Base-by-base conservation (phyloP, 2,888 invertebrate genomes). In the Cotesia congregata region DNA sequence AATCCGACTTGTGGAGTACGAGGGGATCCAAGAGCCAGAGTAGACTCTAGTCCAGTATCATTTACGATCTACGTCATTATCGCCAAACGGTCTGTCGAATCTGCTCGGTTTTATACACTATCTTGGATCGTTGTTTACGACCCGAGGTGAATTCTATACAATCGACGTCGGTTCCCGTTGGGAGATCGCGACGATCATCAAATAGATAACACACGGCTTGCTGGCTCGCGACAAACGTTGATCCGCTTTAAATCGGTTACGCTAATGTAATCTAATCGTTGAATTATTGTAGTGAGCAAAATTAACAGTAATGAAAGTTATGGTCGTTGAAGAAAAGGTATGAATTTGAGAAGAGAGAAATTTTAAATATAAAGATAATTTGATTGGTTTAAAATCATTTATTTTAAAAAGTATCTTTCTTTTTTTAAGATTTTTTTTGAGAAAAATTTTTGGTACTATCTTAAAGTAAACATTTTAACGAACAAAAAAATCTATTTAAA, bases 31-130 rank as follows among this genome's bases (percentile, higher is more conserved):
- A 20, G 5, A 17, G 15, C 50, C 2, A 50, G 50, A 50, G 50
- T 50, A 12, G 7, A 41, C 7, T 41, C 6, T 6, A 50, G 50
- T 50, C 7, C n/a, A 68, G 68, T 74, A 74, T 74, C 74, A 74
- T 74, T 74, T 74, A 74, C 74, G 74, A 74, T 74, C 68, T 60
- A 39, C 59, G 61, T 68, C 40, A 65, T 74, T 74, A 74, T 74
- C 68, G 61, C 40, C 17, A 40, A 68, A 59, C 61, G 65, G n/a
- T 39, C 60, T 39, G 67, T 67, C 59, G 73, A 73, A 73, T 73
- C 67, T 67, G 9, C 9, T 60, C 5, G 60, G 39, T 9, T 50
- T 73, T 67, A 61, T 73, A 38, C 50, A 67, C 65, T 73, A 67
- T 73, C 72, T 65, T 73, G 59, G 30, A 59, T 67, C 17, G 73